These are phyloP conservation scores for Cephus runcator DNA, from an alignment of 2,888 invertebrate genomes.

Conservation along the genomic window DNA sequence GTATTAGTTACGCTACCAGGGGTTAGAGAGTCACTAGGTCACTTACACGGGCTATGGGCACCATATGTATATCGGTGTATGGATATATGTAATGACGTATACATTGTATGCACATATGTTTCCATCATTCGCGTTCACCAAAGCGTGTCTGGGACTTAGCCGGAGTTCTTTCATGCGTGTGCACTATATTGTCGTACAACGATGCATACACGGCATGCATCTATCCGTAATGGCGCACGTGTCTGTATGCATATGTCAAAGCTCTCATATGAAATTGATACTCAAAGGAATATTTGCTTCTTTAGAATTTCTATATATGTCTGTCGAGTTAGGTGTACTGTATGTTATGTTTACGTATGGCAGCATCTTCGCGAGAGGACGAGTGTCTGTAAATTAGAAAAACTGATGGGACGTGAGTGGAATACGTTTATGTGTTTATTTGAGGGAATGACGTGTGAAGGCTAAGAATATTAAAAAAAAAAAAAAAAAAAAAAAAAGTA, in stretches of 20 bases:
- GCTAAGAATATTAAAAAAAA: too few relatives aligned
- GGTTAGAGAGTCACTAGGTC: constrained; percentile 52
- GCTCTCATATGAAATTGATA: background rate
- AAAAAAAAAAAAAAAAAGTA: too few relatives aligned
- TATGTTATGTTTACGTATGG: too few relatives aligned
- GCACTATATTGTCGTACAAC: background rate
- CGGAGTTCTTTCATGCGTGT: background rate
- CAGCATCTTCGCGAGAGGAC: too few relatives aligned
- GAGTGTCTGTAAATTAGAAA: too few relatives aligned
- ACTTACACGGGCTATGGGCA: constrained; percentile 24
- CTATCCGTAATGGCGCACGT: background rate
- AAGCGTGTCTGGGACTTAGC: background rate
- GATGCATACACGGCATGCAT: background rate
- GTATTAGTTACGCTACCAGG: constrained; percentile 36
- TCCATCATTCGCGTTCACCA: background rate
- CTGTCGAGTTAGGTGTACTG: too few relatives aligned
- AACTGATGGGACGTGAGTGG: too few relatives aligned
- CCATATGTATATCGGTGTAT: background rate
- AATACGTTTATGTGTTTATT: too few relatives aligned
- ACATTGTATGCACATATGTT: background rate
- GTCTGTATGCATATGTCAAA: background rate
- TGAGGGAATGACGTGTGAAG: too few relatives aligned
- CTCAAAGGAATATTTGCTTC: too few relatives aligned
- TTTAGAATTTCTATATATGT: too few relatives aligned
- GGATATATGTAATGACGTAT: background rate